Evolutionary conservation across 1,140 invertebrate genomes (phyloP).

Genomic region (Zaprionus ghesquierei): DNA sequence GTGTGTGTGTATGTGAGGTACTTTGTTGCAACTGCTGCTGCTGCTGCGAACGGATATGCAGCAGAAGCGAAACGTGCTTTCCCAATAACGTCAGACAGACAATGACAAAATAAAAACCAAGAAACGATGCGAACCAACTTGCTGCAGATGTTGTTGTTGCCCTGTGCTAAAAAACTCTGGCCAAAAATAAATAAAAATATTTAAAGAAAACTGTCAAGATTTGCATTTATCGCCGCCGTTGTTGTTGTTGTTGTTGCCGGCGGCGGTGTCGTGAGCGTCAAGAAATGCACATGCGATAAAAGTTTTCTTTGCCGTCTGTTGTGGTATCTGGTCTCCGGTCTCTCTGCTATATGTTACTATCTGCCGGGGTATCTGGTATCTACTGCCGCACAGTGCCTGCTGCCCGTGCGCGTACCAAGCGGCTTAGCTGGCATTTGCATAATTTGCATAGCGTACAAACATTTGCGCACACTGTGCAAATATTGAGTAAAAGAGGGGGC

Average conservation of each 20-base stretch:
- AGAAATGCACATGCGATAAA: constrained; percentile 74
- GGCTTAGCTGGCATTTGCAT: constrained; percentile 69
- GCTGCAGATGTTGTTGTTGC: constrained; percentile 1
- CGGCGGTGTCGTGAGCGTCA: constrained; percentile 53
- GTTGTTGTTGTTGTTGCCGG: constrained; percentile 3
- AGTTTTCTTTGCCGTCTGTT: constrained; percentile 42
- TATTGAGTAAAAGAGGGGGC: constrained; percentile 36
- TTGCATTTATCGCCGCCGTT: constrained; percentile 66
- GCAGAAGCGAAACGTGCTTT: constrained; percentile 72
- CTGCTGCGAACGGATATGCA: constrained; percentile 60
- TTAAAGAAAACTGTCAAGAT: constrained; percentile 80
- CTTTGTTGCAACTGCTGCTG: constrained; percentile 46
- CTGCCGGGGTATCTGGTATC: constrained; percentile 37
- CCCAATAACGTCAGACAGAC: constrained; percentile 67
- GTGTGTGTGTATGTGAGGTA: background rate
- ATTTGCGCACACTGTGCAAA: constrained; percentile 43
- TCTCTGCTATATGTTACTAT: constrained; percentile 13
- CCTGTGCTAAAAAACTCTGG: constrained; percentile 42
- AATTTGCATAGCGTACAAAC: constrained; percentile 66
- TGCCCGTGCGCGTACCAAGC: constrained; percentile 22
- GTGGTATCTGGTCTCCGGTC: constrained; percentile 28
- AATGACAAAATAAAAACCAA: constrained; percentile 68
- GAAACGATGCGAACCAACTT: constrained; percentile 42
- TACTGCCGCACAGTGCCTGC: constrained; percentile 27
- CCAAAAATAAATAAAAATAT: constrained; percentile 77